phyloP scores from a whole-genome alignment of 1,140 invertebrate species.

The Anastatus disparis region DNA sequence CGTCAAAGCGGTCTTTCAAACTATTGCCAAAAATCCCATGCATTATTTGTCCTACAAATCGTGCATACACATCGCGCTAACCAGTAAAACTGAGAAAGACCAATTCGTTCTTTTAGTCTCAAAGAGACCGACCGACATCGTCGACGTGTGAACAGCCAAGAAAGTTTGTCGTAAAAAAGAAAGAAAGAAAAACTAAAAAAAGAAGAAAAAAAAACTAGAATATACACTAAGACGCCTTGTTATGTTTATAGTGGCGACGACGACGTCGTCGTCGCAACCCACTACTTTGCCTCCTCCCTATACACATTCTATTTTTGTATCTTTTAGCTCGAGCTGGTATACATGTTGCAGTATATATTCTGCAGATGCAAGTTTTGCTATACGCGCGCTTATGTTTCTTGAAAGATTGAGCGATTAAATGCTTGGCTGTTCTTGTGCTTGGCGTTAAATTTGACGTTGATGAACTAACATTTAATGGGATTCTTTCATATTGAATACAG shows the following conservation, averaged over 20 bases:
- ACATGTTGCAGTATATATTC: neutral
- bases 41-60: neutral
- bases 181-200: no score
- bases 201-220: no score
- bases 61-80: neutral
- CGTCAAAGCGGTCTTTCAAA: neutral
- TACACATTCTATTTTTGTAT: slow-evolving; percentile 13
- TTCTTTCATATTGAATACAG: slow-evolving; percentile 1
- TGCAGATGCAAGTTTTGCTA: neutral
- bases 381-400: neutral
- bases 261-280: slow-evolving; percentile 45
- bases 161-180: slow-evolving; percentile 59
- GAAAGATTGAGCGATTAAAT: slow-evolving; percentile 26
- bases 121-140: slow-evolving; percentile 16
- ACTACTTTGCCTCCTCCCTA: slow-evolving; percentile 7
- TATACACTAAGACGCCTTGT: slow-evolving; percentile 63
- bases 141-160: neutral
- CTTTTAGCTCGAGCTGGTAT: no score
- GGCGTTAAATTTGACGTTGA: slow-evolving; percentile 29
- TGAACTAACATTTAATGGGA: slow-evolving; percentile 21
- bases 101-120: neutral
- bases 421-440: slow-evolving; percentile 9
- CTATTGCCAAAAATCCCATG: neutral
- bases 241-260: slow-evolving; percentile 58
- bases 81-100: neutral